Evolutionary conservation across 2,888 invertebrate genomes (phyloP).

Genomic region (Cabera pusaria): DNA sequence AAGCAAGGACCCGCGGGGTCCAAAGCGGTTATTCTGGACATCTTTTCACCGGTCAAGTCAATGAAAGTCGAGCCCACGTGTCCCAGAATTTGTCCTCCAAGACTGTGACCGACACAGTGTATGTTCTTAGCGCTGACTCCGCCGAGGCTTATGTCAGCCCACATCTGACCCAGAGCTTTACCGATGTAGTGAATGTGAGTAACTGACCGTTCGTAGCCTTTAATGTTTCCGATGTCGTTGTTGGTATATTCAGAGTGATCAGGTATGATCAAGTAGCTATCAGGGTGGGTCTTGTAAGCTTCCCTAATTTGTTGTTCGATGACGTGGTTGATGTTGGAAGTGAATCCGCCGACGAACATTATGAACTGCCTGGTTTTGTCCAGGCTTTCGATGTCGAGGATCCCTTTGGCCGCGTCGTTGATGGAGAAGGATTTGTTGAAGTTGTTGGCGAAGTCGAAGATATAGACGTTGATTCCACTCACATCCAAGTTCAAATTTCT

Average conservation of each 20-base stretch:
- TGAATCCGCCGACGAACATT: slow-evolving; percentile 68
- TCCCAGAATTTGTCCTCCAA: slow-evolving; percentile 68
- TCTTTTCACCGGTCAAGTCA: slow-evolving; percentile 50
- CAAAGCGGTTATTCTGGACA: slow-evolving; percentile 63
- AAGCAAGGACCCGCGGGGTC: slow-evolving; percentile 78
- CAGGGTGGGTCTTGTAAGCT: slow-evolving; percentile 57
- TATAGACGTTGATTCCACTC: slow-evolving; percentile 58
- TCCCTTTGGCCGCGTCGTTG: slow-evolving; percentile 54
- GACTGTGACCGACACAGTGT: slow-evolving; percentile 69
- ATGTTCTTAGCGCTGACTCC: slow-evolving; percentile 60
- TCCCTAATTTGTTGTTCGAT: slow-evolving; percentile 61
- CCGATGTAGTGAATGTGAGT: slow-evolving; percentile 69
- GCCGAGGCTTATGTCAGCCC: slow-evolving; percentile 46
- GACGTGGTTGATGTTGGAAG: slow-evolving; percentile 62
- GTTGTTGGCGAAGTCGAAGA: slow-evolving; percentile 58
- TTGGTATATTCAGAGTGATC: slow-evolving; percentile 72
- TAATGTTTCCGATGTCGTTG: slow-evolving; percentile 54
- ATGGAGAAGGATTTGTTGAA: slow-evolving; percentile 49
- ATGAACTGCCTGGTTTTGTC: slow-evolving; percentile 58
- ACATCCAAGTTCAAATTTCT: slow-evolving; percentile 56
- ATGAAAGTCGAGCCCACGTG: slow-evolving; percentile 57
- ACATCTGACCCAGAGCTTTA: slow-evolving; percentile 57
- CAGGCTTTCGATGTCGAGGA: slow-evolving; percentile 47
- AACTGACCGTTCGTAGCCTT: slow-evolving; percentile 68
- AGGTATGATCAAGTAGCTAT: slow-evolving; percentile 68